Conservation (phyloP, 2,113 vertebrate species). For the Heteronetta atricapilla region DNA sequence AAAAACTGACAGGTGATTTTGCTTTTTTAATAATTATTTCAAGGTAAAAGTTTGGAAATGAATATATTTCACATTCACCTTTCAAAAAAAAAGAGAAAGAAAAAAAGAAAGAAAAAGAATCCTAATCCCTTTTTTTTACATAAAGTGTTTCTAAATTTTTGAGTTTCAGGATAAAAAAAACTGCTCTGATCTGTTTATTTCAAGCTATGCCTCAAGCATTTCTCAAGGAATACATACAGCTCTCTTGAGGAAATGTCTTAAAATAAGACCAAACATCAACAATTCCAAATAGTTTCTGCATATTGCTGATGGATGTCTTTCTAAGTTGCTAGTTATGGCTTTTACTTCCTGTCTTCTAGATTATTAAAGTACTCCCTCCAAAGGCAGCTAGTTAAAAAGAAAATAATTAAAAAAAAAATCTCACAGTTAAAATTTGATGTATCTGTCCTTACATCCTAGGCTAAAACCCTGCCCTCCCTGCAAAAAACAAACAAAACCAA, state of each 20-base stretch:
- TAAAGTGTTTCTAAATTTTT: slow-evolving; percentile 19
- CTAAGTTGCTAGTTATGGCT: not conserved
- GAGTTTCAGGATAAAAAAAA: not conserved
- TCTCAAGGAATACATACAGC: not conserved
- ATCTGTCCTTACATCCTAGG: not conserved
- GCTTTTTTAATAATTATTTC: not conserved
- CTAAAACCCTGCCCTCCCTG: not conserved
- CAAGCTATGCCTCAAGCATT: not conserved
- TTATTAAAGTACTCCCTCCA: not conserved
- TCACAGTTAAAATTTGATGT: not conserved
- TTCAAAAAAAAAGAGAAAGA: not conserved
- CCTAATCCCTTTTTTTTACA: not conserved
- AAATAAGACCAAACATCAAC: not conserved
- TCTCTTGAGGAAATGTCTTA: not conserved
- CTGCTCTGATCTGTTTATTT: not conserved
- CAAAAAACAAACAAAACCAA: not conserved
- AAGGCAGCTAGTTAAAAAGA: not conserved
- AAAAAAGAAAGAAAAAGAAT: not conserved
- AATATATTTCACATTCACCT: not conserved
- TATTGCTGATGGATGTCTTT: not conserved
- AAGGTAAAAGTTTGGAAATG: slow-evolving; percentile 1
- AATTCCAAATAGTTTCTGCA: not conserved
- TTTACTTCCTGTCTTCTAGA: not conserved
- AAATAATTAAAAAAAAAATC: not conserved
- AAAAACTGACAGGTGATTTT: not conserved